A percentile compares a stretch with the other conserved stretches of the same genome.
These are phyloP conservation scores for Achatina immaculata DNA, from an alignment of 1,140 invertebrate species.

Conservation along the genomic window DNA sequence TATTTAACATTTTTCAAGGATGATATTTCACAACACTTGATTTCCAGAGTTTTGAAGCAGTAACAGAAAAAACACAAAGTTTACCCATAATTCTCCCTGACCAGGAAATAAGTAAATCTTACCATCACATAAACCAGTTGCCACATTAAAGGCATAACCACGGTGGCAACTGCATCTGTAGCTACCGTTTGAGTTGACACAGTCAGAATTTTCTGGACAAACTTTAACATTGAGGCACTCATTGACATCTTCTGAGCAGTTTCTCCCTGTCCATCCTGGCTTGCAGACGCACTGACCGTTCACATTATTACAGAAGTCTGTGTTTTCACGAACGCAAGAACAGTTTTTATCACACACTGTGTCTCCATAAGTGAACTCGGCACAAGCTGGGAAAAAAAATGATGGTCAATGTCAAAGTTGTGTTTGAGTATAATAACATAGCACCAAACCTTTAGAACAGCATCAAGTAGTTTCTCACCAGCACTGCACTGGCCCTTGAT, in stretches of 20 bases:
- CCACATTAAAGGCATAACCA: conserved; percentile 3
- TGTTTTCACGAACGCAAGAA: background rate
- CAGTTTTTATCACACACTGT: background rate
- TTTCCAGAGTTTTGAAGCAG: no score
- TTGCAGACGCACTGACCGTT: conserved; percentile 18
- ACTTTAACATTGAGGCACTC: background rate
- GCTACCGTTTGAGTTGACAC: background rate
- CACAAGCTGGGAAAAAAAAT: no score
- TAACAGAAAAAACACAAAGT: no score
- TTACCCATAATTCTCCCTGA: no score
- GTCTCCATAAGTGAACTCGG: background rate
- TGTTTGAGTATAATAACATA: no score
- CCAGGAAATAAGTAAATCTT: no score
- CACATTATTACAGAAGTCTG: background rate
- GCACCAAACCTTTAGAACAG: no score
- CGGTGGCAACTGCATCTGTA: conserved; percentile 6
- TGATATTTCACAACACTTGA: no score
- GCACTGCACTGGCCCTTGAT: no score
- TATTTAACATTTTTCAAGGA: no score
- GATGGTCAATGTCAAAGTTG: no score
- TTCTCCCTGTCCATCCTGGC: conserved; percentile 1
- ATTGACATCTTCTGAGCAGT: conserved; percentile 12
- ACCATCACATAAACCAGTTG: background rate
- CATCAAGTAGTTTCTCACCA: no score
- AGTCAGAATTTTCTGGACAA: conserved; percentile 8